phyloP scores from a whole-genome alignment of 2,888 invertebrate species.

The Synanthedon myopaeformis region DNA sequence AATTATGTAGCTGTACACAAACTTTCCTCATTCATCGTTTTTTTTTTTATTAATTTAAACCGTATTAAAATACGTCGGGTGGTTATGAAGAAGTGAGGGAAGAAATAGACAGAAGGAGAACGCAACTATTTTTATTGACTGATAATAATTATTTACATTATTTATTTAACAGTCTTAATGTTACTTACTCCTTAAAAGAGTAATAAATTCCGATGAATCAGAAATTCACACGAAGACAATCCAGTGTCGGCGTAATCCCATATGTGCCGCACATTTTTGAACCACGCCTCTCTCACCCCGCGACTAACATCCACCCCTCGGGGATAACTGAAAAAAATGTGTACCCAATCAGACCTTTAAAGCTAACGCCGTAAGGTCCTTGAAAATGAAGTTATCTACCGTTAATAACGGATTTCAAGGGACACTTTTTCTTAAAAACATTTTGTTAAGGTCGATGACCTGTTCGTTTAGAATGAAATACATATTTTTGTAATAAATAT shows the following conservation, averaged over 20 bases:
- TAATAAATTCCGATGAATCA: conserved; percentile 52
- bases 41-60: too few species aligned
- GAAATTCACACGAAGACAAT: conserved; percentile 56
- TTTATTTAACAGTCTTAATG: too few species aligned
- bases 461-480: conserved; percentile 5
- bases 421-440: conserved; percentile 27
- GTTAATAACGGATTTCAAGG: conserved; percentile 18
- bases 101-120: too few species aligned
- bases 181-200: conserved; percentile 11
- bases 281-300: conserved; percentile 26
- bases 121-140: too few species aligned
- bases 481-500: neutral
- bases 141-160: too few species aligned
- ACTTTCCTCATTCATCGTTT: too few species aligned
- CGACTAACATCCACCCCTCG: conserved; percentile 34
- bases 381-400: conserved; percentile 7
- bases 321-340: conserved; percentile 53
- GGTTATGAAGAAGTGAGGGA: too few species aligned
- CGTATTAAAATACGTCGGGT: too few species aligned
- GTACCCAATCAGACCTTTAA: conserved; percentile 16
- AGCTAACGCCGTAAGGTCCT: neutral
- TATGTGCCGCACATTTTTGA: conserved; percentile 54
- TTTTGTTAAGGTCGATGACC: conserved; percentile 31
- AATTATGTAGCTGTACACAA: too few species aligned
- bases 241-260: conserved; percentile 34